A percentile compares a stretch with the other conserved stretches of the same genome.
Conservation (phyloP, 2,797 vertebrate species). For the Gymnoscopelus microlampas region DNA sequence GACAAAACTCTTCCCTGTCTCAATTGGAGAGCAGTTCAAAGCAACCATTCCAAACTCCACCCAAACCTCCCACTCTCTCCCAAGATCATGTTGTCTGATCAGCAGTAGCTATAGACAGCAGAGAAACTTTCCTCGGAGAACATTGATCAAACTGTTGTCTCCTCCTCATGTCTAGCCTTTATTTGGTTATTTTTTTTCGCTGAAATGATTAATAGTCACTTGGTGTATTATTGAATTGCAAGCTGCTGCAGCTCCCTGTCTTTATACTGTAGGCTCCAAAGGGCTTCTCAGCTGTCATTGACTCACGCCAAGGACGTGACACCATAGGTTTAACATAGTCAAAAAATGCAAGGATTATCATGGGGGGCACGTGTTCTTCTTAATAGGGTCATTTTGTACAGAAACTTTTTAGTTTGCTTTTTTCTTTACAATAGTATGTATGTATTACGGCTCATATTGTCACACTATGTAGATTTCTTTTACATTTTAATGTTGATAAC, state of each 20-base stretch:
- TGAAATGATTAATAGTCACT: conserved; percentile 81
- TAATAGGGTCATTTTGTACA: no score
- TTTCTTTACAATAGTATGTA: no score
- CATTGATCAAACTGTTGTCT: conserved; percentile 61
- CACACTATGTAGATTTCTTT: no score
- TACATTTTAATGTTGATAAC: no score
- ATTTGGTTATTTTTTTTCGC: conserved; percentile 76
- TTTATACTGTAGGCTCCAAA: conserved; percentile 56
- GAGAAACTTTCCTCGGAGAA: conserved; percentile 39
- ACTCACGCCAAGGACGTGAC: conserved; percentile 50
- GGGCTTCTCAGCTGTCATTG: conserved; percentile 60
- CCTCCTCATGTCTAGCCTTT: conserved; percentile 57
- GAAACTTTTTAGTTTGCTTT: no score
- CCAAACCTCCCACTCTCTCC: no score
- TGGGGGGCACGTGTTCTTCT: no score
- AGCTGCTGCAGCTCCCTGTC: conserved; percentile 66
- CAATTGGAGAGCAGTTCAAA: background rate
- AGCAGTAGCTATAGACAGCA: conserved; percentile 26
- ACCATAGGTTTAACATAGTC: conserved; percentile 1
- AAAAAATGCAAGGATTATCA: no score
- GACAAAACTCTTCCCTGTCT: background rate
- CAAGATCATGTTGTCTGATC: conserved; percentile 23
- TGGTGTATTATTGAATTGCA: conserved; percentile 72
- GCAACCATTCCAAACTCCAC: background rate
- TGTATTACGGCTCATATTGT: no score